These are phyloP conservation scores for Meriones unguiculatus DNA, from an alignment of 2,113 vertebrate genomes.

Conservation along the genomic window DNA sequence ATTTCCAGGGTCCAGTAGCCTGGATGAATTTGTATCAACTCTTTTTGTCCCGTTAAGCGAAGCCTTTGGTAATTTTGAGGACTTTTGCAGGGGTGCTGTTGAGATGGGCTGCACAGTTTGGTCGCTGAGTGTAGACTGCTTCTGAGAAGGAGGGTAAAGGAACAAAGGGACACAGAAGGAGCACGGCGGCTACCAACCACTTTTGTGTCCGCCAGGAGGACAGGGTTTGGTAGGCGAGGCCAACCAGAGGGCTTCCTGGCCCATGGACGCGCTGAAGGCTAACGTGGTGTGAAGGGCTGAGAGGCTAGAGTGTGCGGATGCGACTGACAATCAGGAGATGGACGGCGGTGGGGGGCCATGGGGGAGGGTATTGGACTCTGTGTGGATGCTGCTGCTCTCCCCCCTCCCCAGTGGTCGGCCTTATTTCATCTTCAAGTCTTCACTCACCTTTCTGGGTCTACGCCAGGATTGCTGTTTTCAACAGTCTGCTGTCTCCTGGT, in stretches of 20 bases:
- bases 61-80: not conserved
- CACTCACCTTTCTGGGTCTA: not conserved
- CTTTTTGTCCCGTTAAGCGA: rapidly evolving
- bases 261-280: not conserved
- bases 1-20: not conserved
- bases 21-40: not conserved
- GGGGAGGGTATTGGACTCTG: not conserved
- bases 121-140: not conserved
- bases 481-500: not conserved
- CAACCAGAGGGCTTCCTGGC: not conserved
- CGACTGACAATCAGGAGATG: not conserved
- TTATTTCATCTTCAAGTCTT: not conserved
- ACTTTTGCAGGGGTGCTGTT: rapidly evolving
- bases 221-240: not conserved
- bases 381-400: too few relatives aligned
- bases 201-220: not conserved
- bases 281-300: not conserved
- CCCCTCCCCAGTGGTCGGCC: rapidly evolving
- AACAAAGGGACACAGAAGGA: rapidly evolving
- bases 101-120: not conserved
- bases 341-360: rapidly evolving
- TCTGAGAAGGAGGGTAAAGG: not conserved
- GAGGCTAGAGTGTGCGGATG: not conserved
- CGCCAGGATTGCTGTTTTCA: not conserved
- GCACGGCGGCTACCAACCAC: too few relatives aligned